A percentile compares a stretch with the other conserved stretches of the same genome.
Evolutionary conservation across 2,888 invertebrate species (phyloP).

Genomic region (Phyto melanocephala): DNA sequence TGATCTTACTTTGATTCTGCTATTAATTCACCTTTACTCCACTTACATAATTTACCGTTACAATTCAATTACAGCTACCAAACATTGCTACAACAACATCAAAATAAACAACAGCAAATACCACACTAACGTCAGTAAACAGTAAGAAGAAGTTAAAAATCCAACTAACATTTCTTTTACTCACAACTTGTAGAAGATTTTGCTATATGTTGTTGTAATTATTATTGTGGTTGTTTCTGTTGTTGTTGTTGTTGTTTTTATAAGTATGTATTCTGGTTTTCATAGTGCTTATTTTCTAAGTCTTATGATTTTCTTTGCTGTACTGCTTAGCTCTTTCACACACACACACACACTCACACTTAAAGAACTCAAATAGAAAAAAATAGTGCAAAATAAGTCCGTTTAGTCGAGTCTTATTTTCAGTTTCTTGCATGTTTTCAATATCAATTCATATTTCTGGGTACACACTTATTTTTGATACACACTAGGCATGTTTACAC

Average conservation of each 20-base stretch:
- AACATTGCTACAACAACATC: slow-evolving; percentile 13
- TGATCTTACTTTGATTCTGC: neutral
- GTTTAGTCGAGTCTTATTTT: slow-evolving; percentile 31
- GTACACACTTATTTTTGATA: slow-evolving; percentile 1
- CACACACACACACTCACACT: neutral
- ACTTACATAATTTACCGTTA: slow-evolving; percentile 64
- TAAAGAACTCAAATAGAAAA: neutral
- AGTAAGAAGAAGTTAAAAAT: slow-evolving; percentile 16
- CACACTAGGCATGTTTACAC: neutral
- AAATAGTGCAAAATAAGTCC: slow-evolving; percentile 25
- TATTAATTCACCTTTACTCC: slow-evolving; percentile 64
- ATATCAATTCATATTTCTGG: slow-evolving; percentile 51
- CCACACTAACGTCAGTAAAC: slow-evolving; percentile 20
- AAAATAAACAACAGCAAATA: slow-evolving; percentile 24
- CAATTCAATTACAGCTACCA: slow-evolving; percentile 62
- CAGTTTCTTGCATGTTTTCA: slow-evolving; percentile 47
- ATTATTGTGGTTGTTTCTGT: neutral
- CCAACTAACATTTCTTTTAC: slow-evolving; percentile 23
- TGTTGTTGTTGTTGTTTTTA: neutral
- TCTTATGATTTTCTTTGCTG: slow-evolving; percentile 40
- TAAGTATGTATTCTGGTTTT: slow-evolving; percentile 47
- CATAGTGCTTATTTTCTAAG: slow-evolving; percentile 45
- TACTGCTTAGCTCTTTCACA: neutral
- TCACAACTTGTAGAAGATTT: slow-evolving; percentile 9
- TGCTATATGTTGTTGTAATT: slow-evolving; percentile 1